These are phyloP conservation scores for Ptychochromis oligacanthus DNA, from an alignment of 2,113 vertebrate species.

Conservation along the genomic window DNA sequence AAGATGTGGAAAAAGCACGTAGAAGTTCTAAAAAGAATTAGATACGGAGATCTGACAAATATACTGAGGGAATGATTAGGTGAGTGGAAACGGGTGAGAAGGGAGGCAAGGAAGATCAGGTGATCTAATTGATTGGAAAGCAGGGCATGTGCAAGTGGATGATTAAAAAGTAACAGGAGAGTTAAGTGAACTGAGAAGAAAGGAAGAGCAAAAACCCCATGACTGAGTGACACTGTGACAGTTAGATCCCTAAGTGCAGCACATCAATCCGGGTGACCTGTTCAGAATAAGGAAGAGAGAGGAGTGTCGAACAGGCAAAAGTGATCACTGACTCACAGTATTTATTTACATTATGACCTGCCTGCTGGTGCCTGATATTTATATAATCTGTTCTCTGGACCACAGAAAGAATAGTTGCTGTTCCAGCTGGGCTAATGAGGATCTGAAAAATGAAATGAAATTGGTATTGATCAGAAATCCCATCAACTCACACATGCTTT, in stretches of 20 bases:
- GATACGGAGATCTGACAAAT: too few relatives aligned
- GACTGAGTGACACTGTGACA: background rate
- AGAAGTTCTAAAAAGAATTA: too few relatives aligned
- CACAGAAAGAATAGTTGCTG: background rate
- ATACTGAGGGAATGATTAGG: too few relatives aligned
- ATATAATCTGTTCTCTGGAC: background rate
- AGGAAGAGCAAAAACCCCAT: background rate
- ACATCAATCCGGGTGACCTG: background rate
- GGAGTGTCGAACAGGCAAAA: background rate
- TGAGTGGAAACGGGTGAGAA: too few relatives aligned
- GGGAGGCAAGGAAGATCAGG: too few relatives aligned
- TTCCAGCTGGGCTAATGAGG: background rate
- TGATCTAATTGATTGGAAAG: background rate
- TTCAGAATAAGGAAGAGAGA: background rate
- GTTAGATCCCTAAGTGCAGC: background rate
- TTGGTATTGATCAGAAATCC: background rate
- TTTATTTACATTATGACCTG: background rate
- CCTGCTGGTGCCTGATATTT: background rate
- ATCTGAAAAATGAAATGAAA: background rate
- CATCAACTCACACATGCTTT: background rate
- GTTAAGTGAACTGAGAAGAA: background rate
- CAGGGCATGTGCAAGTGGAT: background rate
- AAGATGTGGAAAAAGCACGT: too few relatives aligned
- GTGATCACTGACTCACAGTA: background rate
- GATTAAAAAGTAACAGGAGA: background rate